Conservation (phyloP, 2,888 invertebrate genomes). For the Stictocephala bisonia region DNA sequence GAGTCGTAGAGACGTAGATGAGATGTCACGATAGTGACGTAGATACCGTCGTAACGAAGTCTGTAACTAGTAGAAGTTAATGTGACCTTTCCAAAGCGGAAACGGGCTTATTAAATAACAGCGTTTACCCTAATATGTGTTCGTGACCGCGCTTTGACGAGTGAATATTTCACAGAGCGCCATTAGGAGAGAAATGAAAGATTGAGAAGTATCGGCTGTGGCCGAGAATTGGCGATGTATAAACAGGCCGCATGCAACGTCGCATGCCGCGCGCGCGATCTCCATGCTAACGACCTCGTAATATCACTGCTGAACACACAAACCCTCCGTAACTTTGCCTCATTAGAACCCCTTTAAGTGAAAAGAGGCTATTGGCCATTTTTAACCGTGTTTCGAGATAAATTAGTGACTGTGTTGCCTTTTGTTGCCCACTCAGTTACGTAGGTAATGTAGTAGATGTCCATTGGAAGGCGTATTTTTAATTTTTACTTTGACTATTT, state of each 20-base stretch:
- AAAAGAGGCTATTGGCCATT: too few relatives aligned
- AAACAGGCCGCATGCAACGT: conserved; percentile 27
- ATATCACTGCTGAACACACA: conserved; percentile 24
- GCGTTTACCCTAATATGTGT: conserved; percentile 25
- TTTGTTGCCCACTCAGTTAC: too few relatives aligned
- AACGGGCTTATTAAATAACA: conserved; percentile 32
- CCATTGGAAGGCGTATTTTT: too few relatives aligned
- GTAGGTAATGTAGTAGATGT: too few relatives aligned
- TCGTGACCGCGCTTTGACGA: conserved; percentile 24
- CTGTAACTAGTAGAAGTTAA: conserved; percentile 18
- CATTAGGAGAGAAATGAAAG: conserved; percentile 23
- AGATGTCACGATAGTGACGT: too few relatives aligned
- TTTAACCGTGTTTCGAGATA: too few relatives aligned
- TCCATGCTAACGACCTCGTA: conserved; percentile 19
- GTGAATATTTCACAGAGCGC: conserved; percentile 20
- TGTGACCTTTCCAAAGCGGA: conserved; percentile 17
- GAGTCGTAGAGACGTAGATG: too few relatives aligned
- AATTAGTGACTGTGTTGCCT: too few relatives aligned
- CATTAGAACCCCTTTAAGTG: too few relatives aligned
- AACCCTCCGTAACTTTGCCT: conserved; percentile 28
- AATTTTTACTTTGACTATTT: too few relatives aligned
- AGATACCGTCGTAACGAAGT: too few relatives aligned
- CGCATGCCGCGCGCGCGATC: conserved; percentile 5
- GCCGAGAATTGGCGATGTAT: not conserved
- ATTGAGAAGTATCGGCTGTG: conserved; percentile 22